Evolutionary conservation across 2,888 invertebrate genomes (phyloP).

Genomic region (Aspidiotus rigidus): DNA sequence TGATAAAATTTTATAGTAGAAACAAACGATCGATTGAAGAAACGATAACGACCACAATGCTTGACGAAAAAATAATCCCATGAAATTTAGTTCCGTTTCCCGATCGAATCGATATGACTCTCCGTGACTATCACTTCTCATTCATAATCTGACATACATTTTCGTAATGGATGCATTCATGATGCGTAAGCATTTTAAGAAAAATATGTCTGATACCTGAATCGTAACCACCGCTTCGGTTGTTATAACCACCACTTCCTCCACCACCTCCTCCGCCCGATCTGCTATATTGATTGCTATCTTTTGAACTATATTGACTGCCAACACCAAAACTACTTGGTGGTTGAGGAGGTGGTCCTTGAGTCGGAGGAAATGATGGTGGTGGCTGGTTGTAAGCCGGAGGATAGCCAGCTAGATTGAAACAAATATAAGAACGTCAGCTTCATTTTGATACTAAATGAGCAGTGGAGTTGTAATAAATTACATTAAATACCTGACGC

Average conservation of each 20-base stretch:
- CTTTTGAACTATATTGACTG: conserved; percentile 9
- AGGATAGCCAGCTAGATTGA: no score
- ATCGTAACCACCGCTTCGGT: conserved; percentile 14
- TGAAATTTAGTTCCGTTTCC: no score
- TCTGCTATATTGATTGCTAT: conserved; percentile 22
- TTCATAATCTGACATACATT: not conserved
- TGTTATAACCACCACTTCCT: conserved; percentile 12
- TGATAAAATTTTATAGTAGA: no score
- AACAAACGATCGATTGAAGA: no score
- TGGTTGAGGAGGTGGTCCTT: conserved; percentile 17
- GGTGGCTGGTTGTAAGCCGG: conserved; percentile 23
- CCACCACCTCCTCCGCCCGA: conserved; percentile 8
- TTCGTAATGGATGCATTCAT: not conserved
- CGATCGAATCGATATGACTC: no score
- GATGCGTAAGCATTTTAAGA: no score
- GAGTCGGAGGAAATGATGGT: conserved; percentile 15
- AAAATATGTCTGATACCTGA: not conserved
- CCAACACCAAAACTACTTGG: conserved; percentile 10
- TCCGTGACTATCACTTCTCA: no score
- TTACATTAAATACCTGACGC: conserved; percentile 10
- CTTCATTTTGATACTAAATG: no score
- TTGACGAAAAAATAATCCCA: no score
- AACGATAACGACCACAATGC: no score
- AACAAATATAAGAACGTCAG: no score
- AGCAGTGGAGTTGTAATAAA: not conserved